These are phyloP conservation scores for Chiroxiphia lanceolata DNA, from an alignment of 2,797 vertebrate genomes.

Conservation along the genomic window DNA sequence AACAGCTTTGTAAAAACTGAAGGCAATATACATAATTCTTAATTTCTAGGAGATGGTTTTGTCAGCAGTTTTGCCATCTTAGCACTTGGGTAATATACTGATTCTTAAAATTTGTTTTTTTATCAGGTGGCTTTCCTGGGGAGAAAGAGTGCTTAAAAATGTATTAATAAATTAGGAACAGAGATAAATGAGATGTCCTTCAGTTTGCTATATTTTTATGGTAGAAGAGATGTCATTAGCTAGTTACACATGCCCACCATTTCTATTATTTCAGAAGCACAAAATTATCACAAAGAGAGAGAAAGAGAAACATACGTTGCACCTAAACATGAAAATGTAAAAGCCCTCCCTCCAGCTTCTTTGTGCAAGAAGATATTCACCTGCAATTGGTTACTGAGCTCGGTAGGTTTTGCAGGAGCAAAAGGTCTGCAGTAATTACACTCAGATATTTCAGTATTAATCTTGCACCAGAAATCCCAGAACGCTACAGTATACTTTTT, in stretches of 20 bases:
- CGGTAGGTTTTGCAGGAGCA: not conserved
- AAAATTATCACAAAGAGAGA: not conserved
- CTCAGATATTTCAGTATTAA: not conserved
- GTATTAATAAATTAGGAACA: not conserved
- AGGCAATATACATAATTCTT: slow-evolving; percentile 70
- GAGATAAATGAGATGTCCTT: slow-evolving; percentile 7
- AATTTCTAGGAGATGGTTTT: slow-evolving; percentile 65
- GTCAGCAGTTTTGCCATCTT: slow-evolving; percentile 64
- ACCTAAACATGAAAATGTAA: not conserved
- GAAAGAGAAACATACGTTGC: not conserved
- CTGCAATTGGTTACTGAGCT: not conserved
- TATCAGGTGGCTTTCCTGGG: not conserved
- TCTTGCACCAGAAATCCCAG: not conserved
- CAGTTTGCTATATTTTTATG: not conserved
- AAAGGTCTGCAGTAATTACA: slow-evolving; percentile 13
- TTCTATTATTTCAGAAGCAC: not conserved
- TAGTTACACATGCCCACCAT: not conserved
- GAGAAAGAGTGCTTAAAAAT: not conserved
- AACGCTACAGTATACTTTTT: slow-evolving; percentile 79
- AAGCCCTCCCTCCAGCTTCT: not conserved
- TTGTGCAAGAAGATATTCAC: not conserved
- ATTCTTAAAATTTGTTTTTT: slow-evolving; percentile 10
- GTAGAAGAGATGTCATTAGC: not conserved
- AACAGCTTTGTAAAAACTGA: slow-evolving; percentile 73
- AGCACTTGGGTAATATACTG: not conserved